phyloP scores from a whole-genome alignment of 2,888 invertebrate genomes.

The Cacoxenus indagator region DNA sequence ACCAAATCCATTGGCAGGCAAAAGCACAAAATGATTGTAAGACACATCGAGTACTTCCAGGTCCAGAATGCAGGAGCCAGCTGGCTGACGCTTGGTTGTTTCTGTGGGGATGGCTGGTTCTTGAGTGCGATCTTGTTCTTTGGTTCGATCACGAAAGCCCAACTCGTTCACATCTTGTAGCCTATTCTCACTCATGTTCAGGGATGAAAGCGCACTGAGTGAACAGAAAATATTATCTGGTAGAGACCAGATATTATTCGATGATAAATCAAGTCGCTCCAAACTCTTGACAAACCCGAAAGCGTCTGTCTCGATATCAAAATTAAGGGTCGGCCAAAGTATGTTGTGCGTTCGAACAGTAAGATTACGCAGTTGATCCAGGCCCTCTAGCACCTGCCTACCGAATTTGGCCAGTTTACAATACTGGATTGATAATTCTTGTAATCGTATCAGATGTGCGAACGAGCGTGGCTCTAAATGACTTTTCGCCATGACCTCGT shows the following conservation, averaged over 20 bases:
- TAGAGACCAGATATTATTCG: conserved; percentile 91
- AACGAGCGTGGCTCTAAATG: conserved; percentile 84
- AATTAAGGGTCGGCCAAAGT: conserved; percentile 86
- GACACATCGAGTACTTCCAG: conserved; percentile 87
- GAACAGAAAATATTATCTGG: conserved; percentile 89
- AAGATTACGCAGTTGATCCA: conserved; percentile 85
- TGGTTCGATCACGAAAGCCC: conserved; percentile 80
- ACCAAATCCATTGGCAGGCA: conserved; percentile 87
- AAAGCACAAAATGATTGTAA: conserved; percentile 85
- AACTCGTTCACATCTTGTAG: conserved; percentile 90
- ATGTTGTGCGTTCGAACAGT: conserved; percentile 88
- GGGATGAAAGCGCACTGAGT: conserved; percentile 80
- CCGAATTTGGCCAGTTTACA: conserved; percentile 90
- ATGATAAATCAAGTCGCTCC: conserved; percentile 87
- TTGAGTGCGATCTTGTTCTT: conserved; percentile 42
- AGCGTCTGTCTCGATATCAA: conserved; percentile 85
- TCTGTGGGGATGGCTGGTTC: conserved; percentile 29
- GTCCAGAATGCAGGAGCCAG: conserved; percentile 79
- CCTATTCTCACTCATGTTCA: conserved; percentile 90
- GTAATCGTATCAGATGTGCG: conserved; percentile 83
- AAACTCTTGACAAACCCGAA: conserved; percentile 83
- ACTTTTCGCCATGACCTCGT: conserved; percentile 84
- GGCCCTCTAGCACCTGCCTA: conserved; percentile 82
- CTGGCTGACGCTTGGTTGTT: conserved; percentile 31
- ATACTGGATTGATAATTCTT: conserved; percentile 85